Conservation (phyloP, 2,113 vertebrate species). For the Chamaetylas fuelleborni region DNA sequence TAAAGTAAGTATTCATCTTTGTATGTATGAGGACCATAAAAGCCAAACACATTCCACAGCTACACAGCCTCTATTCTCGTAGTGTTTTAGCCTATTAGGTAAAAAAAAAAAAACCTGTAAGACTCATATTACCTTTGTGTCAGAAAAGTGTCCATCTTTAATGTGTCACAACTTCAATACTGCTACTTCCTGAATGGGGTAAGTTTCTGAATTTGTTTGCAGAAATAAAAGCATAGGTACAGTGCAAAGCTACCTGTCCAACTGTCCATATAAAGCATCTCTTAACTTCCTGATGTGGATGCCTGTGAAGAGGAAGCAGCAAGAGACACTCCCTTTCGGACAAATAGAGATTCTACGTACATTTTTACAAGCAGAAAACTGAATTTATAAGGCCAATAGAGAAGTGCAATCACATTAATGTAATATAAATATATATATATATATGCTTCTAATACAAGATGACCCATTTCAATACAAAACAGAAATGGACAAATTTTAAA, state of each 20-base stretch:
- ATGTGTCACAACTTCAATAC: not conserved
- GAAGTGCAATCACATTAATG: not conserved
- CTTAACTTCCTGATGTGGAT: not conserved
- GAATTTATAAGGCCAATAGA: not conserved
- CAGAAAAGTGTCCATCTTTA: not conserved
- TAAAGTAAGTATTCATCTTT: conserved; percentile 41
- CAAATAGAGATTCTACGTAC: not conserved
- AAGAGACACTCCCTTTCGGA: not conserved
- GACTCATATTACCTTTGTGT: not conserved
- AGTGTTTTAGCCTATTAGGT: not conserved
- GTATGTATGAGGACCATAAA: not conserved
- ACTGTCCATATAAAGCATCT: not conserved
- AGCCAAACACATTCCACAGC: not conserved
- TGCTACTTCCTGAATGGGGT: not conserved
- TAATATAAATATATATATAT: not conserved
- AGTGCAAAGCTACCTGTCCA: not conserved
- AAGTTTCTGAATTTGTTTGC: not conserved
- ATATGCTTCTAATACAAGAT: not conserved
- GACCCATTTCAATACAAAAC: not conserved
- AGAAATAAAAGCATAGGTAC: not conserved
- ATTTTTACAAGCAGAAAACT: not conserved
- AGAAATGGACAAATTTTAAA: not conserved
- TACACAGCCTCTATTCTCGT: not conserved
- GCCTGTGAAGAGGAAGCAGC: not conserved
- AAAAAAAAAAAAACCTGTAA: not conserved